Evolutionary conservation across 2,888 invertebrate species (phyloP), one percentile per base, ranked within the genome.

Genomic region (Andricus curvator): DNA sequence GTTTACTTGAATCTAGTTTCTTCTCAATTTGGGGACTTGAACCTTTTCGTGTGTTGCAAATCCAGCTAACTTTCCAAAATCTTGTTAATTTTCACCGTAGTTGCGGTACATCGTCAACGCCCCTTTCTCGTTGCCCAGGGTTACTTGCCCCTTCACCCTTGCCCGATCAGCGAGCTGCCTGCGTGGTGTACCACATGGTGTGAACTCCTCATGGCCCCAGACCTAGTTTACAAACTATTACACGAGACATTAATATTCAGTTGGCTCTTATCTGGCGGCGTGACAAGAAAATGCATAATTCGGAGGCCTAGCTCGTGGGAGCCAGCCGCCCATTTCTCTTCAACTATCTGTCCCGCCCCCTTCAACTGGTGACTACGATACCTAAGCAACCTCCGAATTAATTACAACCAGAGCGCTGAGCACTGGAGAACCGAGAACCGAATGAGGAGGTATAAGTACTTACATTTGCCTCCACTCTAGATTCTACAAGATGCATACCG

Each of bases 271-370:
- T 91, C 90, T 88, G 85, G 84, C 88, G 87, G 87, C 87, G 88
- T 89, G 91, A 91, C 91, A 91, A 92, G 91, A 91, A 91, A 91
- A 91, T 91, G 91, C 91, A 91, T 91, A 92, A 92, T 91, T 91
- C 87, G 89, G 85, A 84, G 84, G 82, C 85, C 85, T 86, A 84
- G 83, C 79, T 80, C 79, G 82, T 83, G 78, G 80, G 60, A 67
- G 81, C 77, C 56, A 77, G 56, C 77, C 67, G 79, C 67, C 82
- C 82, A 81, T 80, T 82, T 33, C 81, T 74, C 74, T 77, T 64
- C 64, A 48, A 25, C 81, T 67, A 70, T 79, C 80, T 51, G 77
- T 78, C 78, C 80, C 80, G 80, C 79, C 78, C 78, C 77, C 83
- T 84, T 83, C 79, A 81, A 56, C 66, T 77, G 79, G 80, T 82